Percentiles rank a stretch among this genome's conserved stretches.
phyloP scores from a whole-genome alignment of 1,140 invertebrate species.

The Trichomalopsis sarcophagae region DNA sequence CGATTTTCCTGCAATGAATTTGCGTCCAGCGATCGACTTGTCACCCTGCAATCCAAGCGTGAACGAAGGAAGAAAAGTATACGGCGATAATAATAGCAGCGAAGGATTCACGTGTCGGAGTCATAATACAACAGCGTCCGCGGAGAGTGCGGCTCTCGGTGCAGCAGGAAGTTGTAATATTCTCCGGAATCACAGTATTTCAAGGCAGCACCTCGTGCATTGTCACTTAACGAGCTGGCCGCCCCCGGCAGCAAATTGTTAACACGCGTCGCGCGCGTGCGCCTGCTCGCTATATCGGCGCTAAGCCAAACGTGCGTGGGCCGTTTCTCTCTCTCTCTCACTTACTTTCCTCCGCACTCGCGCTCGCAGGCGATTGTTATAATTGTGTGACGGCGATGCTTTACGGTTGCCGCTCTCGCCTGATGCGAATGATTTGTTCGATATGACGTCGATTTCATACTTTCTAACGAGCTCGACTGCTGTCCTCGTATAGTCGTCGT shows the following conservation, averaged over 20 bases:
- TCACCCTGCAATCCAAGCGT: neutral
- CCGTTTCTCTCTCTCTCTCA: constrained; percentile 6
- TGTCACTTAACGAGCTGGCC: constrained; percentile 73
- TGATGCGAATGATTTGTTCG: constrained; percentile 60
- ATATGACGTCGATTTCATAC: constrained; percentile 61
- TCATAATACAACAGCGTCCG: neutral
- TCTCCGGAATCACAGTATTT: constrained; percentile 63
- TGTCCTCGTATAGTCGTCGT: neutral
- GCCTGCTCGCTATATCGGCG: constrained; percentile 32
- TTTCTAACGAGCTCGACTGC: constrained; percentile 62
- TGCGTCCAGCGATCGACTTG: neutral
- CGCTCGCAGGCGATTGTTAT: constrained; percentile 64
- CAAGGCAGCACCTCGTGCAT: constrained; percentile 65
- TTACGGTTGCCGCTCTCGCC: constrained; percentile 64
- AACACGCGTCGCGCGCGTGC: constrained; percentile 44
- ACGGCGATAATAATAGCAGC: neutral
- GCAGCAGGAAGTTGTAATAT: constrained; percentile 58
- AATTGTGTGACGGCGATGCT: constrained; percentile 71
- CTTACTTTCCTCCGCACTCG: constrained; percentile 36
- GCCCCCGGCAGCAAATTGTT: constrained; percentile 68
- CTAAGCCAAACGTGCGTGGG: constrained; percentile 52
- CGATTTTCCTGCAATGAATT: constrained; percentile 8
- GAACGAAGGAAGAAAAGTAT: neutral
- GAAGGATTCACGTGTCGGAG: neutral
- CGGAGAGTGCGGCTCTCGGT: neutral